These are phyloP conservation scores for Lithophane ornitopus DNA, from an alignment of 2,888 invertebrate genomes.

Conservation along the genomic window DNA sequence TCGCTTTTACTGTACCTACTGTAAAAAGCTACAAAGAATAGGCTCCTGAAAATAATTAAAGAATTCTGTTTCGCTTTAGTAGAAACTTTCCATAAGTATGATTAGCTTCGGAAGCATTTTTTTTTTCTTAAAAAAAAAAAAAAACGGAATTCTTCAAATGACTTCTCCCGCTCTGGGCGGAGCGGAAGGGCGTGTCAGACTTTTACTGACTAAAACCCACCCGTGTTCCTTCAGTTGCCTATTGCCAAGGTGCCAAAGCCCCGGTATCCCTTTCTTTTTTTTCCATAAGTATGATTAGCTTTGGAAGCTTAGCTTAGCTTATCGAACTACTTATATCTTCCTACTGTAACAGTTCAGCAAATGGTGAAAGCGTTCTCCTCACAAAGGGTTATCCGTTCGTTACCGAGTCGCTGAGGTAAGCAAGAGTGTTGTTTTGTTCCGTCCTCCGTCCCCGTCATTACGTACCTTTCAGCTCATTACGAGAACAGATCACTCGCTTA, in stretches of 20 bases:
- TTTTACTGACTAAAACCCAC: too few species aligned
- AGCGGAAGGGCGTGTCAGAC: too few species aligned
- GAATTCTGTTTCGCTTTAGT: background rate
- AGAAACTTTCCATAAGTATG: background rate
- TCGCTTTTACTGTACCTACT: background rate
- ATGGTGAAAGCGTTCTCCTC: slow-evolving; percentile 74
- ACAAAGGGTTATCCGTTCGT: slow-evolving; percentile 71
- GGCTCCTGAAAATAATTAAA: too few species aligned
- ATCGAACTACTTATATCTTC: background rate
- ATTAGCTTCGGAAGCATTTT: background rate
- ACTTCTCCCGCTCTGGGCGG: too few species aligned
- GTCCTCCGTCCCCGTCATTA: slow-evolving; percentile 84
- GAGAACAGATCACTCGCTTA: slow-evolving; percentile 89
- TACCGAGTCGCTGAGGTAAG: slow-evolving; percentile 85
- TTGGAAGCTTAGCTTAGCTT: background rate
- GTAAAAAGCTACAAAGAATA: background rate
- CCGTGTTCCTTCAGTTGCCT: too few species aligned
- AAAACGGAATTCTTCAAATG: too few species aligned
- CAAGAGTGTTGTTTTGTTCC: slow-evolving; percentile 88
- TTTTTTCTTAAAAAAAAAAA: too few species aligned
- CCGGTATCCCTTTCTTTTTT: too few species aligned
- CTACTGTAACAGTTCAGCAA: slow-evolving; percentile 10
- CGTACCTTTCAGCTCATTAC: slow-evolving; percentile 89
- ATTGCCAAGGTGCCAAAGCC: too few species aligned
- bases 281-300: too few species aligned